Evolutionary conservation across 2,888 invertebrate species (phyloP).

Genomic region (Apotomis turbidana): DNA sequence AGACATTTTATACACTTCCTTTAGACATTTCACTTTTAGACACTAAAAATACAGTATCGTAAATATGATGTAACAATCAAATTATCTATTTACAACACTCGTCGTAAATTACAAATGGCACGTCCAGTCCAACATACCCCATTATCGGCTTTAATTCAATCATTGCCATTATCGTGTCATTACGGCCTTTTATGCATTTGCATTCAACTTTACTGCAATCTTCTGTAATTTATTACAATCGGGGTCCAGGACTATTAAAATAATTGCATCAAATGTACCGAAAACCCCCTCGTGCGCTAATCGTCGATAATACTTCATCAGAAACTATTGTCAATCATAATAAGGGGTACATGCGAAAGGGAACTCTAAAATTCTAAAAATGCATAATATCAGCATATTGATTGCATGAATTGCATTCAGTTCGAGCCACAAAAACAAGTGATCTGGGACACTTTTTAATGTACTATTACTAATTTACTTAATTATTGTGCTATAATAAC

Average conservation of each 20-base stretch:
- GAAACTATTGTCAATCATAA: slow-evolving; percentile 19
- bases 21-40: too few relatives aligned
- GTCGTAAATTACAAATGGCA: slow-evolving; percentile 3
- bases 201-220: slow-evolving; percentile 24
- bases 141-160: slow-evolving; percentile 28
- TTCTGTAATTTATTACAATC: slow-evolving; percentile 28
- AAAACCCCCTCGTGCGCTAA: slow-evolving; percentile 26
- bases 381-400: too few relatives aligned
- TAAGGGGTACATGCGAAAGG: background rate
- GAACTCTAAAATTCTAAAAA: background rate
- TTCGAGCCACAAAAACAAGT: too few relatives aligned
- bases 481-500: too few relatives aligned
- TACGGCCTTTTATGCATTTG: slow-evolving; percentile 28
- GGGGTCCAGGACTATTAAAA: slow-evolving; percentile 31
- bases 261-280: slow-evolving; percentile 37
- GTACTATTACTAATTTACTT: too few relatives aligned
- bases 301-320: slow-evolving; percentile 21
- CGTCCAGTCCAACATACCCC: slow-evolving; percentile 13
- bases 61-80: background rate
- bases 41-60: too few relatives aligned
- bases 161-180: slow-evolving; percentile 19
- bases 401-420: too few relatives aligned
- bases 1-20: too few relatives aligned
- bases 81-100: background rate
- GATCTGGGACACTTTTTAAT: too few relatives aligned